Percentiles rank a stretch among this genome's conserved stretches.
Evolutionary conservation across 2,113 vertebrate genomes (phyloP).

Genomic region (Onychorhynchus coronatus): DNA sequence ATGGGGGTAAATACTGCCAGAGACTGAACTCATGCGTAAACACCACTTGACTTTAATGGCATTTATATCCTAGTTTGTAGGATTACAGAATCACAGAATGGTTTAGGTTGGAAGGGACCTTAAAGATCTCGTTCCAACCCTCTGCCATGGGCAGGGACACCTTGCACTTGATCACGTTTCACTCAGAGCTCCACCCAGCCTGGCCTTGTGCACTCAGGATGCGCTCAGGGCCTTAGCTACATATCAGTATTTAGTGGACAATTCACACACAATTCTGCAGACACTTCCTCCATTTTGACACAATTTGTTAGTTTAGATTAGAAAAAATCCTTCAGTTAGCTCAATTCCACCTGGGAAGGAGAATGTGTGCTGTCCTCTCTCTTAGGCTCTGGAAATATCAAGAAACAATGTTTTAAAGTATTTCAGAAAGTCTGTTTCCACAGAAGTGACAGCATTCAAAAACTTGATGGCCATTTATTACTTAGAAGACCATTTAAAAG

Average conservation of each 20-base stretch:
- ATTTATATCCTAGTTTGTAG: neutral
- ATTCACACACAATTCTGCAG: neutral
- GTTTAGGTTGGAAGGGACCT: neutral
- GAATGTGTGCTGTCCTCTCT: no score
- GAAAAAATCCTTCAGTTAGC: neutral
- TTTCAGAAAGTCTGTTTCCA: neutral
- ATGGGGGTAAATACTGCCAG: neutral
- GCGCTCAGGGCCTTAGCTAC: neutral
- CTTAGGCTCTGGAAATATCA: neutral
- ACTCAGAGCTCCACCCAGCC: neutral
- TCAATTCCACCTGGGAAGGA: neutral
- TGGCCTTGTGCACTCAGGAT: neutral
- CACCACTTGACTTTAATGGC: neutral
- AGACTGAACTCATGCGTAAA: neutral
- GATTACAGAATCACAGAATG: neutral
- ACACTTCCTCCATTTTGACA: neutral
- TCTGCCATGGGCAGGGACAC: neutral
- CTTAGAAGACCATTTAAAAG: neutral
- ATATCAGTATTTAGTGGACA: neutral
- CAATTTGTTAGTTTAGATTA: neutral
- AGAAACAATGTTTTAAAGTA: neutral
- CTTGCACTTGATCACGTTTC: neutral
- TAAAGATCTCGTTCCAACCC: neutral
- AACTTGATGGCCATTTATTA: neutral
- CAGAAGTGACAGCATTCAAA: neutral